Conservation (phyloP, 2,797 vertebrate species). For the Sandelia bainsii region DNA sequence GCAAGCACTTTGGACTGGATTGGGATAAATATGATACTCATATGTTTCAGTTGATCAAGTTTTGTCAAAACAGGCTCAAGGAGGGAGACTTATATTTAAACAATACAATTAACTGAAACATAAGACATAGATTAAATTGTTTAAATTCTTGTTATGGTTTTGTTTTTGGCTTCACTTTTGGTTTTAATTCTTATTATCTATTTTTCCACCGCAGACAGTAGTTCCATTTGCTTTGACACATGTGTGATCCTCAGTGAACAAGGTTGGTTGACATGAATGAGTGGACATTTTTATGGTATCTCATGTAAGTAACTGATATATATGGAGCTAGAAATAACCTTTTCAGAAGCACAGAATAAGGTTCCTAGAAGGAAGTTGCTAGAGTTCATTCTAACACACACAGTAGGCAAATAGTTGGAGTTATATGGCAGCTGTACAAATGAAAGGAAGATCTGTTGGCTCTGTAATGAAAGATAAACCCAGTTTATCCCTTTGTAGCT, state of each 20-base stretch:
- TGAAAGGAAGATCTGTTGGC: slow-evolving; percentile 14
- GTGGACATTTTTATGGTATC: background rate
- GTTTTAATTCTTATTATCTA: too few relatives aligned
- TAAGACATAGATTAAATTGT: too few relatives aligned
- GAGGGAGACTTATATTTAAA: too few relatives aligned
- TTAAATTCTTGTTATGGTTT: too few relatives aligned
- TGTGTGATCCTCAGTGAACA: background rate
- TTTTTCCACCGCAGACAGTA: too few relatives aligned
- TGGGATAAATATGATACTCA: too few relatives aligned
- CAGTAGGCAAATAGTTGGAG: slow-evolving; percentile 2
- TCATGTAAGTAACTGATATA: background rate
- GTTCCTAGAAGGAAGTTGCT: background rate
- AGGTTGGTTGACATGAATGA: background rate
- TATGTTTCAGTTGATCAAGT: too few relatives aligned
- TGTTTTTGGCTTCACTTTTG: too few relatives aligned
- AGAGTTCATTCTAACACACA: background rate
- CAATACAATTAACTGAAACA: too few relatives aligned
- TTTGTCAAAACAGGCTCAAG: too few relatives aligned
- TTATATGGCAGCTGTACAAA: slow-evolving; percentile 6
- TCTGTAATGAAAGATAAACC: slow-evolving; percentile 33
- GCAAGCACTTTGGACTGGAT: too few relatives aligned
- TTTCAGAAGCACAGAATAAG: background rate
- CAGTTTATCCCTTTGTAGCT: slow-evolving; percentile 41
- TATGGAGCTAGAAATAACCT: background rate
- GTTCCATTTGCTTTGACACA: too few relatives aligned